Evolutionary conservation across 1,140 invertebrate genomes (phyloP).

Genomic region (Pteromalus puparum): DNA sequence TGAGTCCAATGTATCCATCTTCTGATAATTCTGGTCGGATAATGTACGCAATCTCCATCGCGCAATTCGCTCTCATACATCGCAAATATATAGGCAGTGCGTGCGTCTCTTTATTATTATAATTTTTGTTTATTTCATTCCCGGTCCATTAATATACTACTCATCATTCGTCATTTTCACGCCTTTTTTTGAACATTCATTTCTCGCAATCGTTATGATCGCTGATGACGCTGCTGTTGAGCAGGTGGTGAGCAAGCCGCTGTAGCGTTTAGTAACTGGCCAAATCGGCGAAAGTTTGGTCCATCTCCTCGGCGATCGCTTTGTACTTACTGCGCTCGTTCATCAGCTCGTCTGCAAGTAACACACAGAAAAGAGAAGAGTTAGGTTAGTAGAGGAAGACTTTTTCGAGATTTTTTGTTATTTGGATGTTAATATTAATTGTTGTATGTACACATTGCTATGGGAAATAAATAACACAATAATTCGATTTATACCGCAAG

Average conservation of each 20-base stretch:
- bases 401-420: not conserved
- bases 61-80: not conserved
- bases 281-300: conserved; percentile 95
- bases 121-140: not conserved
- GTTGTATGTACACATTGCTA: no score
- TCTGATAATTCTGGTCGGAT: conserved; percentile 1
- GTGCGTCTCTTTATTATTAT: not conserved
- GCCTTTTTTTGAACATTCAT: not conserved
- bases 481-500: no score
- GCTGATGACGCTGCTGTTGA: not conserved
- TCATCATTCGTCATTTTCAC: not conserved
- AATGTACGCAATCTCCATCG: not conserved
- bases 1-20: not conserved
- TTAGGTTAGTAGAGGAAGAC: not conserved
- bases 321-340: conserved; percentile 99
- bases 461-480: no score
- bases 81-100: conserved; percentile 25
- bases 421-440: no score
- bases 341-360: conserved; percentile 92
- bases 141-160: not conserved
- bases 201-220: not conserved
- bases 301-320: conserved; percentile 97
- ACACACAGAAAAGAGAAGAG: not conserved
- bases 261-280: conserved; percentile 84
- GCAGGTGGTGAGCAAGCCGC: not conserved